These are phyloP conservation scores for Anoncus sp. DNA, from an alignment of 2,888 invertebrate species.

Conservation along the genomic window DNA sequence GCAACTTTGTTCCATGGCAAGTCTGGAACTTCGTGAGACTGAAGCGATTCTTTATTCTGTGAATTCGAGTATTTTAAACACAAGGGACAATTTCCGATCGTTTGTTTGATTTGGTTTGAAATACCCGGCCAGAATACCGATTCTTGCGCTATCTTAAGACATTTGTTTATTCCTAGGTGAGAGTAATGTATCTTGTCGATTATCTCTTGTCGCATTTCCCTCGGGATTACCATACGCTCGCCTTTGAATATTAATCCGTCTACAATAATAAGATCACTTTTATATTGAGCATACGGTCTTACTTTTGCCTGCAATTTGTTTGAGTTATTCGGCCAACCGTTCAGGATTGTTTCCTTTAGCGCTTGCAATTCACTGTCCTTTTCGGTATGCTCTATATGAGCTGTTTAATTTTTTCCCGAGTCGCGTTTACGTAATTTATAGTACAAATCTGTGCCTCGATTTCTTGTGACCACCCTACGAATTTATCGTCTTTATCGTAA, in stretches of 20 bases:
- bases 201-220: slow-evolving; percentile 60
- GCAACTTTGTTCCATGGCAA: slow-evolving; percentile 59
- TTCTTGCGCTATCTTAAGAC: slow-evolving; percentile 64
- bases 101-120: slow-evolving; percentile 66
- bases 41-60: slow-evolving; percentile 58
- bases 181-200: slow-evolving; percentile 68
- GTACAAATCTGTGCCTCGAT: slow-evolving; percentile 53
- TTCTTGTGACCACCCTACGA: slow-evolving; percentile 39
- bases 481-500: slow-evolving; percentile 32
- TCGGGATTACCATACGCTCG: slow-evolving; percentile 62
- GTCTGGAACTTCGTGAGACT: slow-evolving; percentile 52
- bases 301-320: slow-evolving; percentile 20
- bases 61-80: slow-evolving; percentile 57
- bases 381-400: slow-evolving; percentile 42
- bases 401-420: slow-evolving; percentile 33
- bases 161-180: slow-evolving; percentile 70
- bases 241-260: slow-evolving; percentile 62
- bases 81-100: slow-evolving; percentile 60
- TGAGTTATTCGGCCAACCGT: slow-evolving; percentile 45
- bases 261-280: background rate
- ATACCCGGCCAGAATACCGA: slow-evolving; percentile 48
- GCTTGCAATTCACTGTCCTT: slow-evolving; percentile 47
- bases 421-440: slow-evolving; percentile 40
- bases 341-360: slow-evolving; percentile 29
- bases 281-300: slow-evolving; percentile 41